Conservation (phyloP, 2,888 invertebrate genomes). For the Emmelina monodactyla region DNA sequence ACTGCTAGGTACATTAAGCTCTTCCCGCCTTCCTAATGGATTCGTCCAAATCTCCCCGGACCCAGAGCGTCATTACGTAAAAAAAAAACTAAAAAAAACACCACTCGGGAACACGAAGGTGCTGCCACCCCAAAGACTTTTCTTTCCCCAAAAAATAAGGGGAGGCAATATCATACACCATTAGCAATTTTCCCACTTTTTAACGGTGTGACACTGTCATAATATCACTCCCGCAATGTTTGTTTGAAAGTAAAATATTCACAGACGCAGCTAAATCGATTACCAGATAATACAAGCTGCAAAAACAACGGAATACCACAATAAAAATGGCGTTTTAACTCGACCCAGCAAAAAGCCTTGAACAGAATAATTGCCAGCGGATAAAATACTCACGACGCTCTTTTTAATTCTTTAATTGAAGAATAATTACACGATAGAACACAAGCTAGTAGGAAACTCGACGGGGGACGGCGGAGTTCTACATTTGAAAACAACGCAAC, state of each 20-base stretch:
- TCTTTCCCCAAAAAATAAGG: slow-evolving; percentile 56
- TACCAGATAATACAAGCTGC: background rate
- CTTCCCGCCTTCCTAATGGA: slow-evolving; percentile 63
- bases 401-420: slow-evolving; percentile 47
- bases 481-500: slow-evolving; percentile 49
- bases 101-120: slow-evolving; percentile 60
- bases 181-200: slow-evolving; percentile 66
- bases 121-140: slow-evolving; percentile 59
- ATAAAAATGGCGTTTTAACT: slow-evolving; percentile 1
- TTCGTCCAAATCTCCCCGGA: slow-evolving; percentile 62
- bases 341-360: background rate
- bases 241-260: background rate
- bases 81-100: slow-evolving; percentile 47
- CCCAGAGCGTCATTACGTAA: slow-evolving; percentile 55
- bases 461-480: slow-evolving; percentile 36
- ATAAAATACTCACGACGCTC: slow-evolving; percentile 25
- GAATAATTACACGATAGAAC: slow-evolving; percentile 35
- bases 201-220: slow-evolving; percentile 62
- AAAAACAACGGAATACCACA: background rate
- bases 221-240: no score
- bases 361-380: background rate
- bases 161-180: slow-evolving; percentile 70
- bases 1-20: slow-evolving; percentile 57
- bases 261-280: background rate
- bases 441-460: slow-evolving; percentile 26